Evolutionary conservation across 92 coral and sea anemone species (phyloP).

Genomic region (Umimayanthus kanabou): DNA sequence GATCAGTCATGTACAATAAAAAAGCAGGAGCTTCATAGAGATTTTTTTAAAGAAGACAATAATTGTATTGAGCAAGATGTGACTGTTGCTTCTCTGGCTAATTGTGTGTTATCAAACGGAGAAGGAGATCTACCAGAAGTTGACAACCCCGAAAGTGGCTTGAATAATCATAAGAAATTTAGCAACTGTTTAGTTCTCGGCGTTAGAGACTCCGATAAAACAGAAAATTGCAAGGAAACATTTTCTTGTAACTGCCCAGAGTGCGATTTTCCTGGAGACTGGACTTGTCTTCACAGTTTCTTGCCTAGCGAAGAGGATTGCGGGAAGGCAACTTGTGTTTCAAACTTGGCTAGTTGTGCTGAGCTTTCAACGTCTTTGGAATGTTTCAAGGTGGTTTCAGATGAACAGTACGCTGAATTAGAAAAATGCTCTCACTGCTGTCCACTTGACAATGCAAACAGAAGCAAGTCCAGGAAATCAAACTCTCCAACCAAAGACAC

Average conservation of each 20-base stretch:
- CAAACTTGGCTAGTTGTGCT: conserved; percentile 25
- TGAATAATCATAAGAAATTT: neutral
- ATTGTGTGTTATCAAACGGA: neutral
- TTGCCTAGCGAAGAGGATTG: neutral
- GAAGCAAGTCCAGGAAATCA: conserved; percentile 44
- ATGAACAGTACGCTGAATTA: conserved; percentile 23
- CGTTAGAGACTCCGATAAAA: neutral
- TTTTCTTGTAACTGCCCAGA: neutral
- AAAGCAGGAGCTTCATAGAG: neutral
- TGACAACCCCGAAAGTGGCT: neutral
- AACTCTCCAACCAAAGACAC: conserved; percentile 56
- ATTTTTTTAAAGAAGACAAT: neutral
- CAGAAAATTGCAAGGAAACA: neutral
- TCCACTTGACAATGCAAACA: conserved; percentile 46
- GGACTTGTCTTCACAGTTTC: conserved; percentile 18
- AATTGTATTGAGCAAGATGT: neutral
- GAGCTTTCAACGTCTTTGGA: conserved; percentile 70
- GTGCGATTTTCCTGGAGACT: neutral
- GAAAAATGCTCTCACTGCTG: conserved; percentile 44
- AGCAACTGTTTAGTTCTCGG: neutral
- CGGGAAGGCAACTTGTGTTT: neutral
- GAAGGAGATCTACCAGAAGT: neutral
- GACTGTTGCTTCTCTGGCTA: neutral
- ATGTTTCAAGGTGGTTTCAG: conserved; percentile 71
- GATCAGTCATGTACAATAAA: neutral